Conservation (phyloP, 2,797 vertebrate species). For the Brachymystax lenok region DNA sequence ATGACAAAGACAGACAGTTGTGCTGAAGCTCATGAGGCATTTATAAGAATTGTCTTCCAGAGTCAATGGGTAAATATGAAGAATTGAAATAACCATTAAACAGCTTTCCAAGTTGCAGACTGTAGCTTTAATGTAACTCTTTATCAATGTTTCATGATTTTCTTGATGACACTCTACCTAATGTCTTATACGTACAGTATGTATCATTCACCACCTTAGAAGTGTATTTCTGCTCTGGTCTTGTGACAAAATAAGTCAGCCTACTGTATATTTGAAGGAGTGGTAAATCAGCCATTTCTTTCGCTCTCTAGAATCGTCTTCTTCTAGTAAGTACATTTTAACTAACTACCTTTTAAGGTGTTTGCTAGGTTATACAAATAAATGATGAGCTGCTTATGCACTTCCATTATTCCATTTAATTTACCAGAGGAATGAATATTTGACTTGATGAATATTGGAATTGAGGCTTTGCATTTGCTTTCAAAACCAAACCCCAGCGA, state of each 20-base stretch:
- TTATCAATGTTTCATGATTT: constrained; percentile 12
- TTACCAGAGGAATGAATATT: not conserved
- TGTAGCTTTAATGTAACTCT: constrained; percentile 3
- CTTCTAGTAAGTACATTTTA: not conserved
- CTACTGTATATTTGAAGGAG: constrained; percentile 44
- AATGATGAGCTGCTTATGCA: not conserved
- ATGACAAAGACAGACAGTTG: no score
- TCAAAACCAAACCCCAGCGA: not conserved
- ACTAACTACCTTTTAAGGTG: not conserved
- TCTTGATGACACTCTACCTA: not conserved
- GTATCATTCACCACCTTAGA: constrained; percentile 51
- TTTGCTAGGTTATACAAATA: not conserved
- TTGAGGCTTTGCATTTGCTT: not conserved
- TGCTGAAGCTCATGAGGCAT: not conserved
- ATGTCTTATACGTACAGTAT: not conserved
- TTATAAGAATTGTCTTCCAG: not conserved
- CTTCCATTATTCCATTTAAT: not conserved
- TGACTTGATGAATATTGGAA: not conserved
- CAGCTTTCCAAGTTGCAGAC: not conserved
- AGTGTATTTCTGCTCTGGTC: constrained; percentile 65
- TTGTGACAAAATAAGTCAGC: constrained; percentile 52
- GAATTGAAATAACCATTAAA: not conserved
- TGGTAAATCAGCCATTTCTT: not conserved
- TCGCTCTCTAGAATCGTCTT: constrained; percentile 11
- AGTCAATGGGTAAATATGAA: not conserved